Conservation (phyloP, 2,797 vertebrate species). For the Microctenopoma stevenorrisi region DNA sequence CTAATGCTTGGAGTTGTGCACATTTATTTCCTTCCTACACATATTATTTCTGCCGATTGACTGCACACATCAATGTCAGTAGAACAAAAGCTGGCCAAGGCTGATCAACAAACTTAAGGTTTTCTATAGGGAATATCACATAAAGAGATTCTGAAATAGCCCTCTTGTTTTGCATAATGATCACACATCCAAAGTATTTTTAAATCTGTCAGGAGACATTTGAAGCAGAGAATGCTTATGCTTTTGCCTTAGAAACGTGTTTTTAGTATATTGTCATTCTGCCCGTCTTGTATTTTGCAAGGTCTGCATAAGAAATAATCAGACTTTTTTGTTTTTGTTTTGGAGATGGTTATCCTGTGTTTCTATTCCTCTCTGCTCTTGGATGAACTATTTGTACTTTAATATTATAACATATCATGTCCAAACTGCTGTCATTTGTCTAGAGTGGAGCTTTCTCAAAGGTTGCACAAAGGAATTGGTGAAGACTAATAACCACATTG, state of each 20-base stretch:
- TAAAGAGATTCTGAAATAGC: slow-evolving; percentile 49
- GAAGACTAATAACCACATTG: slow-evolving; percentile 66
- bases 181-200: slow-evolving; percentile 50
- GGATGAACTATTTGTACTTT: slow-evolving; percentile 52
- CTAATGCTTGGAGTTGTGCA: slow-evolving; percentile 20
- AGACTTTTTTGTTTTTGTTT: slow-evolving; percentile 22
- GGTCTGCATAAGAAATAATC: slow-evolving; percentile 22
- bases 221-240: slow-evolving; percentile 3
- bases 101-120: slow-evolving; percentile 53
- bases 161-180: slow-evolving; percentile 36
- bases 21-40: slow-evolving; percentile 16
- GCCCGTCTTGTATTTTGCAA: not conserved
- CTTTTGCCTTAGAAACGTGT: slow-evolving; percentile 11
- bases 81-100: slow-evolving; percentile 44
- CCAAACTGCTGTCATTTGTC: slow-evolving; percentile 74
- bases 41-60: slow-evolving; percentile 41
- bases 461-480: slow-evolving; percentile 59
- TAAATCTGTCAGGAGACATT: slow-evolving; percentile 43
- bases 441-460: slow-evolving; percentile 67
- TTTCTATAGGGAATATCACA: slow-evolving; percentile 56
- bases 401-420: slow-evolving; percentile 55
- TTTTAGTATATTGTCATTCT: slow-evolving; percentile 30
- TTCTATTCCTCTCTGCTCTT: slow-evolving; percentile 35
- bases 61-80: slow-evolving; percentile 53
- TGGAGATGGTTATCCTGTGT: slow-evolving; percentile 35